Evolutionary conservation across 2,113 vertebrate genomes (phyloP), one percentile per base, ranked within the genome.

Genomic region (Chaenogobius annularis): DNA sequence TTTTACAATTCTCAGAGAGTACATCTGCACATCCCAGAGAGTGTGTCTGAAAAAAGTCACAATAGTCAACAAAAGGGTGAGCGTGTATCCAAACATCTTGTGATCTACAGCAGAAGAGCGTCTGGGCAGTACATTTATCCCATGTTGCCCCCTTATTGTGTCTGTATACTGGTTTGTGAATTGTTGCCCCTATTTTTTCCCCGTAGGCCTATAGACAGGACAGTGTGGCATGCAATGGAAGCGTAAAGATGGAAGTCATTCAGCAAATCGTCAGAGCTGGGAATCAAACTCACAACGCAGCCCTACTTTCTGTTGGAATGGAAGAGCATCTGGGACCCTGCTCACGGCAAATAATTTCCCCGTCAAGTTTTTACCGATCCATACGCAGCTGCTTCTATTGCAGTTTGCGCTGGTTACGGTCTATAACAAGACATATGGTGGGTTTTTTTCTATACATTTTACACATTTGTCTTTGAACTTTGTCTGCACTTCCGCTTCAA

Each of bases 401-500:
- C 5, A 17, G 15, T 50, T 50, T 17, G 47, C 19, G 5, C 15
- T 17, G 15, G 19, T 50, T 7, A 50, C 7, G 47, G 17, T 50
- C 15, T 19, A 48, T 48, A 15, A 50, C 47, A 19, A 31, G 26
- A 31, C 26, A 31, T 31, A 31, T 31, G 26, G 26, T 31, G 26
- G 1, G 26, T 52, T n/a, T 54, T 20, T 58, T 58, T 58, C 12
- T 58, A 13, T 26, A 23, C 3, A 23, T 58, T 58, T 58, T 3
- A 2, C 55, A 23, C 55, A 56, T 11, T 46, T 23, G 55, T 58
- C 55, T 23, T 54, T 54, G 19, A 54, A 54, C 50, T n/a, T n/a
- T 54, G 50, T 54, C 50, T 54, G 17, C 50, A 46, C 44, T 46
- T 10, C 19, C 50, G 9, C 75, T 74, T 47, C 56, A 70, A 59